Conservation (phyloP, 2,797 vertebrate genomes). For the Gymnoscopelus microlampas region DNA sequence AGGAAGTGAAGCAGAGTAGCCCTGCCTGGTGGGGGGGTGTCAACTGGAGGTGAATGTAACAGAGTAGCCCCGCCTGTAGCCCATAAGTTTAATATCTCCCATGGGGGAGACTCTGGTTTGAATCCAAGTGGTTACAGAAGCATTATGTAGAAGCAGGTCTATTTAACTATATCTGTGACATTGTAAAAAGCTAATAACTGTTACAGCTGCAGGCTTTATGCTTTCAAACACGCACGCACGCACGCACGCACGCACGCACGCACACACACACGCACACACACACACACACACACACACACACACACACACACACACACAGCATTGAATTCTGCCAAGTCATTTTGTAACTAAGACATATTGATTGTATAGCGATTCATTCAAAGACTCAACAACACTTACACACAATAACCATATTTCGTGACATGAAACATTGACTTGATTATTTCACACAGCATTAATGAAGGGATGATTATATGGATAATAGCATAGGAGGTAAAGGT, state of each 20-base stretch:
- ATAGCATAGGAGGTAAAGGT: not conserved
- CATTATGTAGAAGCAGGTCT: not conserved
- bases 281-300: no score
- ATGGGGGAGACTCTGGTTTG: no score
- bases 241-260: no score
- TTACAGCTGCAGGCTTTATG: slow-evolving; percentile 17
- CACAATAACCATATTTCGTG: not conserved
- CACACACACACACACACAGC: no score
- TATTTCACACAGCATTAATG: not conserved
- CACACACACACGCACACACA: no score
- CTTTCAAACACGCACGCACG: not conserved
- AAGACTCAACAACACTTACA: not conserved
- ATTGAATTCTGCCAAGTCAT: not conserved
- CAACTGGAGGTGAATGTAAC: no score
- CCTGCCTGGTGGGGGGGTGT: no score
- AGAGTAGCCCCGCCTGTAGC: no score
- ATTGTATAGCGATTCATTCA: slow-evolving; percentile 15
- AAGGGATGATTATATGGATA: slow-evolving; percentile 17
- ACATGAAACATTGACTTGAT: slow-evolving; percentile 15
- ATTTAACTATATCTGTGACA: not conserved
- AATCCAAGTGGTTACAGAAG: not conserved
- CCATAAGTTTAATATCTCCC: no score
- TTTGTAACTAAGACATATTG: slow-evolving; percentile 12
- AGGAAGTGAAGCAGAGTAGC: not conserved
- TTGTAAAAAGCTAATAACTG: not conserved